Evolutionary conservation across 2,797 vertebrate genomes (phyloP).

Genomic region (Tokudaia muenninki): DNA sequence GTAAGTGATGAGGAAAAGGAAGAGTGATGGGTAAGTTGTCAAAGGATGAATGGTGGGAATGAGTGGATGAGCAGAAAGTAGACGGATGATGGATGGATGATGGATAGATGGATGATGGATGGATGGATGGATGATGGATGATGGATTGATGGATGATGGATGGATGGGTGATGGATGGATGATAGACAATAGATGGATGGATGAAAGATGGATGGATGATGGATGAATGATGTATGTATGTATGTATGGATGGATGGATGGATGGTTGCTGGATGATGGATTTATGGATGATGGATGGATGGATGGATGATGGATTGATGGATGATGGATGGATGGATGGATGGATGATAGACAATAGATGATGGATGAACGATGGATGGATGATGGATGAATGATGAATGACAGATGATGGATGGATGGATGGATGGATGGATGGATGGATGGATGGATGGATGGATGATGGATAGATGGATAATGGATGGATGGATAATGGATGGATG

Average conservation of each 20-base stretch:
- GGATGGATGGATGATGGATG: too few species aligned
- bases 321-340: not conserved
- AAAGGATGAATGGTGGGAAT: too few species aligned
- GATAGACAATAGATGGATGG: too few species aligned
- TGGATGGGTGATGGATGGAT: too few species aligned
- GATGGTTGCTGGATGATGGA: too few species aligned
- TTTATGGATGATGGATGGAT: not conserved
- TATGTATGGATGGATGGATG: not conserved
- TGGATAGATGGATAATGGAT: not conserved
- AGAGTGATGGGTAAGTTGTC: not conserved
- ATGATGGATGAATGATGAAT: too few species aligned
- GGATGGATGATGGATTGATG: not conserved
- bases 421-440: too few species aligned
- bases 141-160: not conserved
- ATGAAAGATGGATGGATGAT: too few species aligned
- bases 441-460: not conserved
- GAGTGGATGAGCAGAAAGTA: not conserved
- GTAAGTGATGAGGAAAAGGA: not conserved
- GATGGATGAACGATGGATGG: too few species aligned
- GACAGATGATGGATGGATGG: not conserved
- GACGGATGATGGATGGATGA: not conserved
- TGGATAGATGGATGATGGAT: not conserved
- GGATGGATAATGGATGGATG: not conserved
- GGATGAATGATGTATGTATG: too few species aligned
- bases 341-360: not conserved